A percentile compares a stretch with the other conserved stretches of the same genome.
These are phyloP conservation scores for Astropecten irregularis DNA, from an alignment of 53 echinoderm and acorn worm species.

Conservation along the genomic window DNA sequence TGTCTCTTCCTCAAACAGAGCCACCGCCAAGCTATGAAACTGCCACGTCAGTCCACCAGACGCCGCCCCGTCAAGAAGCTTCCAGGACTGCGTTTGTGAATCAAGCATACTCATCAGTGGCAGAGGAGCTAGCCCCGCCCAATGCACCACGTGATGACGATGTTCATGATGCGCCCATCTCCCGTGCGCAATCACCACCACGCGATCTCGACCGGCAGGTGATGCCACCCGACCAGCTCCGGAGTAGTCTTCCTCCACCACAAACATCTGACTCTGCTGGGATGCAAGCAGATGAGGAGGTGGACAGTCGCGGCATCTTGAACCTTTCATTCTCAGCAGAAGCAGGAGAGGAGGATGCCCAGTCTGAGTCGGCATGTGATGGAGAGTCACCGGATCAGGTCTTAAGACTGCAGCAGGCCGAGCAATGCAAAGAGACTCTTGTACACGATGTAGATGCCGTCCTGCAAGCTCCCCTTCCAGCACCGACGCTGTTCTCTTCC, in stretches of 20 bases:
- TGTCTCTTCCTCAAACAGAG: background rate
- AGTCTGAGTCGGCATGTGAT: background rate
- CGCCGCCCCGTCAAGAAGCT: background rate
- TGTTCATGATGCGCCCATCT: too few species aligned
- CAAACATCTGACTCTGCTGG: too few species aligned
- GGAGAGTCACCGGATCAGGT: background rate
- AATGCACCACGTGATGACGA: background rate
- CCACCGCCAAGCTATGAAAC: conserved; percentile 41
- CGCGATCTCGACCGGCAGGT: too few species aligned
- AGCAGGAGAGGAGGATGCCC: background rate
- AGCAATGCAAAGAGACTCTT: background rate
- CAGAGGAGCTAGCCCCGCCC: background rate
- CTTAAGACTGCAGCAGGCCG: background rate
- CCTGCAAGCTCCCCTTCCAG: background rate
- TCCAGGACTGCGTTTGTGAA: background rate
- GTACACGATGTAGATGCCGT: background rate
- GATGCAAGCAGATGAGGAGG: background rate
- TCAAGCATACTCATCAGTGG: background rate
- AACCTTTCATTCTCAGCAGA: conserved; percentile 11
- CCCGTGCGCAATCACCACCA: too few species aligned
- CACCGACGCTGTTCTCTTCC: conserved; percentile 9
- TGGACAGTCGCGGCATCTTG: background rate
- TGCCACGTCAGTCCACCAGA: background rate
- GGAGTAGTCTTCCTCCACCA: background rate
- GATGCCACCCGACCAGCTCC: background rate